Evolutionary conservation across 2,797 vertebrate genomes (phyloP).

Genomic region (Lycodopsis pacificus): DNA sequence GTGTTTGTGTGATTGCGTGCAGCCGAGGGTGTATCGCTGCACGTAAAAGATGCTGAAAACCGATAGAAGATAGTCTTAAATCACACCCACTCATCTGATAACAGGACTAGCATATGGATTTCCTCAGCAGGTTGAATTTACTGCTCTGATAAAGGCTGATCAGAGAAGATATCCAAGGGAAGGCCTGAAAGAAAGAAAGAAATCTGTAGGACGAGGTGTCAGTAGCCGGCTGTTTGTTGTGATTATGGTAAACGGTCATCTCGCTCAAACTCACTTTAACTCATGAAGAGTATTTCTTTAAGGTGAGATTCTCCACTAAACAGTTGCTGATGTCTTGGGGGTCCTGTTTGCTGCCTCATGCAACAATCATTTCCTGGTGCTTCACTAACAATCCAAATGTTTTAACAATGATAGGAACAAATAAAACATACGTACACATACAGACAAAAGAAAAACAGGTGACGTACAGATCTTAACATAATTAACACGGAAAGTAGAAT

Average conservation of each 20-base stretch:
- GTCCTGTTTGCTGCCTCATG: neutral
- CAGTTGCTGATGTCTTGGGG: neutral
- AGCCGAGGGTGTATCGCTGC: neutral
- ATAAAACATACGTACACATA: neutral
- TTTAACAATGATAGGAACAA: neutral
- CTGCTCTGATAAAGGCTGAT: constrained; percentile 36
- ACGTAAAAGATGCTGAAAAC: constrained; percentile 54
- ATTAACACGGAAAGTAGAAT: neutral
- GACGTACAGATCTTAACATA: neutral
- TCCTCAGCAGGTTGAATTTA: constrained; percentile 57
- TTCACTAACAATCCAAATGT: neutral
- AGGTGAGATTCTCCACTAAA: neutral
- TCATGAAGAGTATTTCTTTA: neutral
- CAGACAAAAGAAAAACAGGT: neutral
- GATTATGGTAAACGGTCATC: constrained; percentile 4
- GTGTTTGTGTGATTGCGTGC: neutral
- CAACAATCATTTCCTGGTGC: neutral
- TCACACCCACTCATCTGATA: constrained; percentile 67
- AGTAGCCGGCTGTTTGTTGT: constrained; percentile 7
- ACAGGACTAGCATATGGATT: constrained; percentile 66
- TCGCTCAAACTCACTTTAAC: neutral
- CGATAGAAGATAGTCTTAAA: constrained; percentile 65
- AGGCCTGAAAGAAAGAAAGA: constrained; percentile 18
- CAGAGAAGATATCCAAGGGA: constrained; percentile 27
- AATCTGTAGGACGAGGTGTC: neutral